Conservation (phyloP, 2,888 invertebrate species). For the Arge pagana region DNA sequence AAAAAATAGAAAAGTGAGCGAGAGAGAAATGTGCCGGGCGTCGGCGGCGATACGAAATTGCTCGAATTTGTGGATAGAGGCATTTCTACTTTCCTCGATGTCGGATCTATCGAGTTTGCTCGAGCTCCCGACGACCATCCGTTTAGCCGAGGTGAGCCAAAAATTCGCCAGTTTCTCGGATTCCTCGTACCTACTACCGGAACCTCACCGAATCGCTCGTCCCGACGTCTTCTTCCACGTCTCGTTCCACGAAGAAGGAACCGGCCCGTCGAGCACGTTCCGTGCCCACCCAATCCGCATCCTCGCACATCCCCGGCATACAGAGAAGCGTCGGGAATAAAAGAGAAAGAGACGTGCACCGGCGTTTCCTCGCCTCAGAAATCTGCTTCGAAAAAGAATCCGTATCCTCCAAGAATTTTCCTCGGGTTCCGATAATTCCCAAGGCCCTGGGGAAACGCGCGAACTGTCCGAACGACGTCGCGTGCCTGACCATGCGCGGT, state of each 20-base stretch:
- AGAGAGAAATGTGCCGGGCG: neutral
- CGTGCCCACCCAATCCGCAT: conserved; percentile 16
- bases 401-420: no score
- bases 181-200: no score
- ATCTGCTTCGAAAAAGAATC: conserved; percentile 11
- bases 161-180: conserved; percentile 19
- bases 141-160: conserved; percentile 12
- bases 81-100: conserved; percentile 2
- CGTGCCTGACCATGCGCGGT: no score
- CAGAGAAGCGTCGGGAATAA: conserved; percentile 8
- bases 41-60: neutral
- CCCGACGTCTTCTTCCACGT: neutral
- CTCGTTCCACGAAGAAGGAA: conserved; percentile 7
- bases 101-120: conserved; percentile 4
- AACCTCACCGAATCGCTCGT: conserved; percentile 5
- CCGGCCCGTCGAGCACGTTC: conserved; percentile 18
- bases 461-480: no score
- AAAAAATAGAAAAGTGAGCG: neutral
- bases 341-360: conserved; percentile 1
- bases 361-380: neutral
- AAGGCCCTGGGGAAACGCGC: no score
- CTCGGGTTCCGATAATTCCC: no score
- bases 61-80: conserved; percentile 6
- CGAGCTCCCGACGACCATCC: conserved; percentile 4
- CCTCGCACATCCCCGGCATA: conserved; percentile 17